Base-by-base conservation (phyloP, 2,797 vertebrate genomes). In the Intellagama lesueurii region DNA sequence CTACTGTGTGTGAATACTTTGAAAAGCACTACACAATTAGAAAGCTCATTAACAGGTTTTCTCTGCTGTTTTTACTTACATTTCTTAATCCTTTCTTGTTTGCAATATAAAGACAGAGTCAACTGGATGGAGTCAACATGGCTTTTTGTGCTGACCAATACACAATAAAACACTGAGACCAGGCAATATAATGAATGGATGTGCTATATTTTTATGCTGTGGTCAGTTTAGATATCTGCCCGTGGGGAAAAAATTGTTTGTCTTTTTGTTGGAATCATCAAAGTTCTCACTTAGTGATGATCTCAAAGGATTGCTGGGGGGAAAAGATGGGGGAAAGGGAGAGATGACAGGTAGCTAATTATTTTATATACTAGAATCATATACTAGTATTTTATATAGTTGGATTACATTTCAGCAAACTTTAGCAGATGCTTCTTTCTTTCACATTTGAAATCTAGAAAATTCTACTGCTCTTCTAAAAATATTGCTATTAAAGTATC, bases 41-140 rank as follows among this genome's bases (percentile, higher is more conserved):
- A 93, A 89, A 93, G 89, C 93, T 94, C 12, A 44, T 92, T 92
- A 93, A 89, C 76, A 78, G 89, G 68, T 89, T 93, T 85, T 92
- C 87, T 95, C 88, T 2, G 35, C 47, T 77, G 81, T 88, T 95
- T 64, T 92, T 92, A 85, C 52, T 92, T 85, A 92, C 32, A 32
- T 89, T 92, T 90, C 85, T 86, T 66, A 85, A 60, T n/a, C 91
- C 32, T 75, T 79, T 93, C 93, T 94, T 93, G 88, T 91, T 92
- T 92, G 5, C 44, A 89, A 89, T 93, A 92, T 84, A 56, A 87
- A 94, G 32, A 44, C 82, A 91, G 88, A 83, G 8, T 28, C n/a
- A 35, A 35, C 17, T 83, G 72, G 56, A 88, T 60, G 75, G 44
- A 91, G 91, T 77, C 91, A 17, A 1, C 86, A 5, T 91, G 6